Conservation (phyloP, 1,140 invertebrate species). For the Drosophila chauvacae region DNA sequence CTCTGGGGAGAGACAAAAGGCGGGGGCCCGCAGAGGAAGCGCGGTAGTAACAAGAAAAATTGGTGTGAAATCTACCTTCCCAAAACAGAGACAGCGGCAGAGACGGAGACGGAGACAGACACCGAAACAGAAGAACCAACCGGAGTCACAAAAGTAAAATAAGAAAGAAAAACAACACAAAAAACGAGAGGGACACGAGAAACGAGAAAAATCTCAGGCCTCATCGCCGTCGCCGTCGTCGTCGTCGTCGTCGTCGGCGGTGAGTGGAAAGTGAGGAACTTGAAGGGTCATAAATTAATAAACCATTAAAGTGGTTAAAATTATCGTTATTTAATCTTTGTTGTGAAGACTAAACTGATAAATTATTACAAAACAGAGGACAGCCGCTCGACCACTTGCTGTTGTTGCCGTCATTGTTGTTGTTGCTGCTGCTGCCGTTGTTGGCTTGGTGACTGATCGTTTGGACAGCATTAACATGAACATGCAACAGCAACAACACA, state of each 20-base stretch:
- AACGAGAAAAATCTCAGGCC: constrained; percentile 68
- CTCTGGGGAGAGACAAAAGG: not conserved
- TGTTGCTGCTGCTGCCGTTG: constrained; percentile 18
- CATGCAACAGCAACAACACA: constrained; percentile 67
- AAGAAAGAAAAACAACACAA: constrained; percentile 20
- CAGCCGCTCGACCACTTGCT: constrained; percentile 52
- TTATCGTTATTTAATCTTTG: constrained; percentile 84
- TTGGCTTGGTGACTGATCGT: constrained; percentile 73
- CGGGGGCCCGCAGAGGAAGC: constrained; percentile 44
- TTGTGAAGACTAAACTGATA: constrained; percentile 84
- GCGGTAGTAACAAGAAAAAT: constrained; percentile 70
- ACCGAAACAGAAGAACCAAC: constrained; percentile 31
- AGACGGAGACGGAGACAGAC: not conserved
- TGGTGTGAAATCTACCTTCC: constrained; percentile 76
- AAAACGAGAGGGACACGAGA: constrained; percentile 30
- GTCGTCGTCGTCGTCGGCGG: constrained; percentile 46
- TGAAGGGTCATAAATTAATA: constrained; percentile 85
- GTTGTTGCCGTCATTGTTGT: constrained; percentile 21
- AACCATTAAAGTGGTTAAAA: constrained; percentile 85
- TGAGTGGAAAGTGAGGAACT: constrained; percentile 82
- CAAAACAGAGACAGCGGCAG: constrained; percentile 18
- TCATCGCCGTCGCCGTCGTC: constrained; percentile 10
- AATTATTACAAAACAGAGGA: constrained; percentile 84
- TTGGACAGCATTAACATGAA: constrained; percentile 82
- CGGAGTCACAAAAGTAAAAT: constrained; percentile 16